These are phyloP conservation scores for Lerema accius DNA, from an alignment of 1,140 invertebrate genomes.

Conservation along the genomic window DNA sequence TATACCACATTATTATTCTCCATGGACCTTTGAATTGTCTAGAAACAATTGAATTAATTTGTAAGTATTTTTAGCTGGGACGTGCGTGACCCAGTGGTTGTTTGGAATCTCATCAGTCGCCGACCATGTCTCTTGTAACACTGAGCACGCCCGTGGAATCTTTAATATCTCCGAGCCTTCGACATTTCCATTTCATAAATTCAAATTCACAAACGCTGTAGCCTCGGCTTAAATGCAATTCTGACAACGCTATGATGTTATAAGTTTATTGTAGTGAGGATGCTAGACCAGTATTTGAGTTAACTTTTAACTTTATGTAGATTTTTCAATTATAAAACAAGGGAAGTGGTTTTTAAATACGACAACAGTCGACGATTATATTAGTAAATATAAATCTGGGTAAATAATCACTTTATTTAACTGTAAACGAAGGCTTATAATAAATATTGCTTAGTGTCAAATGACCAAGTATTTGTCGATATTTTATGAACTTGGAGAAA, in stretches of 20 bases:
- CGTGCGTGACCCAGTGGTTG: not conserved
- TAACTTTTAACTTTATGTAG: not conserved
- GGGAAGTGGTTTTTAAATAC: not conserved
- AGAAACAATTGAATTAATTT: not conserved
- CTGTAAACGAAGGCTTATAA: no score
- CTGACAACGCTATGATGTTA: not conserved
- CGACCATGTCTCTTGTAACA: not conserved
- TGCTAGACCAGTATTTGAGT: not conserved
- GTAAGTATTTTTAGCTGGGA: not conserved
- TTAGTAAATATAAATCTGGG: no score
- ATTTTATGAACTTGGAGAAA: no score
- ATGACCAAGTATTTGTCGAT: no score
- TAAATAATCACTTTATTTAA: no score
- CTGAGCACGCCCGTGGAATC: constrained; percentile 9
- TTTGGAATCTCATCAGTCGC: constrained; percentile 9
- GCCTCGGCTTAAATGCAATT: constrained; percentile 24
- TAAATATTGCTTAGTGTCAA: no score
- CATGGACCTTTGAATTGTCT: not conserved
- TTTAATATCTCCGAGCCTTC: constrained; percentile 19
- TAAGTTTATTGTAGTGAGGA: constrained; percentile 6
- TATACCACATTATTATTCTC: no score
- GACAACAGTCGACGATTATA: no score
- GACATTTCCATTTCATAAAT: constrained; percentile 31
- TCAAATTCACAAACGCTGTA: constrained; percentile 27
- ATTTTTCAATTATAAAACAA: not conserved